Evolutionary conservation across 2,888 invertebrate species (phyloP), one percentile per base, ranked within the genome.

Genomic region (Alcis repandata): DNA sequence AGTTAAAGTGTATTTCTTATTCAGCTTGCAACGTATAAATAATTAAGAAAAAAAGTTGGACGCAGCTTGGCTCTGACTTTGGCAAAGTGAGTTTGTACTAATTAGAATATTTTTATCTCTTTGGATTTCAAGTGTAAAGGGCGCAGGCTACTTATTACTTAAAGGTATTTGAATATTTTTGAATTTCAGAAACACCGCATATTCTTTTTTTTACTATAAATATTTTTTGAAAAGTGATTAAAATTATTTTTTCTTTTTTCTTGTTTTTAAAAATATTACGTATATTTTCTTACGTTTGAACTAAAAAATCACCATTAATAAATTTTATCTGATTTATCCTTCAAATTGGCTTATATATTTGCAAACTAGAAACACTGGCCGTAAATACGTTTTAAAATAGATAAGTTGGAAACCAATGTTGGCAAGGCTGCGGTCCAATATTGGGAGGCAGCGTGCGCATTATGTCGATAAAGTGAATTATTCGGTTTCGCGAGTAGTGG

Each of bases 21-120:
- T 86, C 86, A 84, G 87, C 80, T 86, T 89, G 88, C 87, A 88
- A 87, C 82, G 86, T 83, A 87, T 89, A 88, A 88, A 89, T 88
- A 89, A 90, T 90, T 90, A 88, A 89, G 84, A 60, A 56, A 78
- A 51, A 86, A 80, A 84, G 84, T 88, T 88, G 85, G 83, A 85
- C 82, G 84, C 82, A 83, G 83, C 82, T 74, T 80, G 79, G 79
- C 78, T 73, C 71, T 75, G 78, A 71, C 77, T 79, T 72, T 75
- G 78, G 78, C 79, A 79, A 79, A 82, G 78, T 79, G 79, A 79
- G 79, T 83, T 62, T 17, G 27, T 58, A 79, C 87, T 86, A 89
- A 89, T 89, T 87, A 86, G 78, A 84, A 80, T 75, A 81, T 82
- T 79, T 78, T 79, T n/a, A 77, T 73, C 71, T 78, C 78, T 79